Percentiles rank a stretch among this genome's conserved stretches.
These are phyloP conservation scores for Elgaria multicarinata DNA, from an alignment of 2,113 vertebrate genomes.

Conservation along the genomic window DNA sequence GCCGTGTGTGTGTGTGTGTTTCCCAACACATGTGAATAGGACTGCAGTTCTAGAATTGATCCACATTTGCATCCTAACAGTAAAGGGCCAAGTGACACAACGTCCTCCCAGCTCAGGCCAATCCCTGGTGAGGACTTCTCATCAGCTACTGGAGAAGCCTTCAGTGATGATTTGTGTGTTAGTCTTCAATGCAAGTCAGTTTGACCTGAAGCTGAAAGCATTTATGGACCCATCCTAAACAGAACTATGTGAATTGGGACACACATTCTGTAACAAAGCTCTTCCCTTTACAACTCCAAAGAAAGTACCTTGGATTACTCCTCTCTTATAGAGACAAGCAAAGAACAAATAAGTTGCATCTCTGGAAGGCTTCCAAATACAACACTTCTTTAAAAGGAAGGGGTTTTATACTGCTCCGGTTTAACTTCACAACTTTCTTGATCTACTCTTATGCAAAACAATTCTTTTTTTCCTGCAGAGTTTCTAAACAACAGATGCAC, in stretches of 20 bases:
- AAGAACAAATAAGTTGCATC: no score
- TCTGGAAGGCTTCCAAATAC: not conserved
- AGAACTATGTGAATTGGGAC: not conserved
- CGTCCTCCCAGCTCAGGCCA: not conserved
- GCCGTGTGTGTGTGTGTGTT: no score
- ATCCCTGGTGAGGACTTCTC: not conserved
- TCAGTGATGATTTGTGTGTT: not conserved
- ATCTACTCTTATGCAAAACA: not conserved
- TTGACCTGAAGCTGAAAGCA: not conserved
- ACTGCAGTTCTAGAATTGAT: not conserved
- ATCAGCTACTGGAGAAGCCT: not conserved
- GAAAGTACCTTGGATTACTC: not conserved
- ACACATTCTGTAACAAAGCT: not conserved
- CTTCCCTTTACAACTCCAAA: not conserved
- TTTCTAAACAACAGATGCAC: not conserved
- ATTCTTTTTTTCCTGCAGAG: not conserved
- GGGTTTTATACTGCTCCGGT: not conserved
- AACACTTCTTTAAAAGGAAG: not conserved
- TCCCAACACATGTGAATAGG: not conserved
- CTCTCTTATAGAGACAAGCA: rapidly evolving
- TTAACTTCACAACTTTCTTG: not conserved
- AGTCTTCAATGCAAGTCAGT: not conserved
- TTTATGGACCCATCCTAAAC: not conserved
- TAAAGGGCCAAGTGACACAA: not conserved
- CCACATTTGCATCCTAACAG: not conserved